Base-by-base conservation (phyloP, 2,888 invertebrate genomes). In the Molorchus minor region DNA sequence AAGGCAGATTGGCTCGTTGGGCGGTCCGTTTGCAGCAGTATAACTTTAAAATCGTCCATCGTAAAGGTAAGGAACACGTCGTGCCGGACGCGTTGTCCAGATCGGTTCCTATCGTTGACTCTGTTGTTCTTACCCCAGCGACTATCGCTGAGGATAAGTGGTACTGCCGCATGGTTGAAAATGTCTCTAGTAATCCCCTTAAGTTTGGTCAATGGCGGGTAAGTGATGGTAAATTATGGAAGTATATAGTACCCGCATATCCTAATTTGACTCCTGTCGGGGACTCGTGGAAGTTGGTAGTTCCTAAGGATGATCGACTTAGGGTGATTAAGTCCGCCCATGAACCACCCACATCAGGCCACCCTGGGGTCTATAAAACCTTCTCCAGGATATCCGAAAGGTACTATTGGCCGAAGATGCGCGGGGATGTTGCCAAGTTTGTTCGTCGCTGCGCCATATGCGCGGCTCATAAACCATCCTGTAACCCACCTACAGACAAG, bases 401-500 rank as follows among this genome's bases (percentile, higher is more conserved):
- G n/a, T 56, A 53, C 40, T 56, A 52, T 41, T 56, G 51, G 56
- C 54, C 54, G 17, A 55, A 55, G 21, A 33, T 56, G 56, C 4
- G 41, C 2, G 3, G 2, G 4, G 56, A 56, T n/a, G 41, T 49
- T 5, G 43, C 49, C 4, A 47, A 43, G 10, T 47, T 33, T 15
- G 49, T 56, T 8, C 10, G 13, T 2, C 1, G 2, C 8, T 56
- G 56, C 43, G 12, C 4, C 7, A 40, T 41, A 17, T 47, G 47
- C 17, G 47, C 47, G 8, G 10, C 17, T 2, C 12, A 47, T 16
- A 47, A 35, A 35, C 12, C 20, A 2, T 16, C 35, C 5, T 15
- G 7, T 8, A 12, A 44, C 4, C 15, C 12, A 7, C 44, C 44
- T 10, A 17, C 45, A 8, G 33, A 56, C 10, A 47, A 40, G 35